Evolutionary conservation across 1,140 invertebrate genomes (phyloP).

Genomic region (Drosophila subpulchrella): DNA sequence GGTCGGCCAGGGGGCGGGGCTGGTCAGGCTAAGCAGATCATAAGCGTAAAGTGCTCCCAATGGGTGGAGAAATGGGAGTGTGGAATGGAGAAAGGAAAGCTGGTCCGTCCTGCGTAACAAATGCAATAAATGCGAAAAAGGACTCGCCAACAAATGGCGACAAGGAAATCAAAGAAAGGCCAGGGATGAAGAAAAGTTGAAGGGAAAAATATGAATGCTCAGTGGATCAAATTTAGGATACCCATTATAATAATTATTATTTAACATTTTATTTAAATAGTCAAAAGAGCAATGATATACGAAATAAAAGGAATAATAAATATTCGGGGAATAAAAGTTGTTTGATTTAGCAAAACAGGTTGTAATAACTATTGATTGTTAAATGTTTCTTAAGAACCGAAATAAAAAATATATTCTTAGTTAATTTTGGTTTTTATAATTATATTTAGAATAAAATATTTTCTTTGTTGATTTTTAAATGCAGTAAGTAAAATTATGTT

Average conservation of each 20-base stretch:
- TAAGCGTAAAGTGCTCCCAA: slow-evolving; percentile 70
- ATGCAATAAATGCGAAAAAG: slow-evolving; percentile 78
- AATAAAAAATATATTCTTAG: too few relatives aligned
- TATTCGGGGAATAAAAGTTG: too few relatives aligned
- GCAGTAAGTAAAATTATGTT: too few relatives aligned
- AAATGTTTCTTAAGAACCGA: too few relatives aligned
- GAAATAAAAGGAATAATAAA: too few relatives aligned
- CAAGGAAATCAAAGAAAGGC: slow-evolving; percentile 39
- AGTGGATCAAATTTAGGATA: background rate
- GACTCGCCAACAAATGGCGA: slow-evolving; percentile 71
- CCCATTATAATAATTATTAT: background rate
- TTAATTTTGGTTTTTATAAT: too few relatives aligned
- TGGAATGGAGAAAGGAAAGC: background rate
- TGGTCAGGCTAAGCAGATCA: slow-evolving; percentile 60
- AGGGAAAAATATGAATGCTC: slow-evolving; percentile 9
- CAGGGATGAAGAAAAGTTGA: background rate
- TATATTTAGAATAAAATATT: too few relatives aligned
- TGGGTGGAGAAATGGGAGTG: slow-evolving; percentile 14
- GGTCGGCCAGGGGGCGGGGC: background rate
- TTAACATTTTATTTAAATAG: too few relatives aligned
- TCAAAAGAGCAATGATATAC: too few relatives aligned
- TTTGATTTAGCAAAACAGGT: too few relatives aligned
- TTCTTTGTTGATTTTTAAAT: too few relatives aligned
- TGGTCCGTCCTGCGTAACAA: slow-evolving; percentile 66
- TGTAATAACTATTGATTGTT: too few relatives aligned